Conservation (phyloP, 2,797 vertebrate genomes). For the Prionace glauca region DNA sequence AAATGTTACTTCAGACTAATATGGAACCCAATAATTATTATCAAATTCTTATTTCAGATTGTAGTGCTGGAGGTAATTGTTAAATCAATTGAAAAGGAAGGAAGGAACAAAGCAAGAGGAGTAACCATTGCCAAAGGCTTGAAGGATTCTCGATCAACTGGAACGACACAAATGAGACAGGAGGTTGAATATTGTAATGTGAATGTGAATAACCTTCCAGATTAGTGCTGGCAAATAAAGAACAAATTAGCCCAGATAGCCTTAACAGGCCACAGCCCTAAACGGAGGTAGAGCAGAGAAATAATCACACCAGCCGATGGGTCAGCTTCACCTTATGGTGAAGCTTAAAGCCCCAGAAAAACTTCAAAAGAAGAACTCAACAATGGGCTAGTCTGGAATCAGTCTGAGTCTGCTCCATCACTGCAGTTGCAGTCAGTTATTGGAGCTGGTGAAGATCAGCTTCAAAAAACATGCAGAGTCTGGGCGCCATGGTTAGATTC, state of each 20-base stretch:
- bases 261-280: background rate
- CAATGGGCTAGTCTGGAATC: background rate
- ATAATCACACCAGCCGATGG: too few species aligned
- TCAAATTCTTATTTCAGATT: background rate
- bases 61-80: background rate
- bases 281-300: background rate
- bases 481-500: background rate
- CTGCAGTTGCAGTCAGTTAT: background rate
- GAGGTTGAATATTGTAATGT: background rate
- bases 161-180: background rate
- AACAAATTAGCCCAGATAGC: background rate
- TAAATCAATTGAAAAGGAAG: background rate
- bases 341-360: too few species aligned
- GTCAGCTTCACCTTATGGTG: too few species aligned
- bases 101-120: background rate
- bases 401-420: background rate
- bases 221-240: background rate
- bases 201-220: background rate
- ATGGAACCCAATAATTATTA: too few species aligned
- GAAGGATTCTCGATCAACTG: background rate
- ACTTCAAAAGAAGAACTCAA: background rate
- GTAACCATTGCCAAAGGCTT: background rate
- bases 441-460: background rate
- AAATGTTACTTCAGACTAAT: too few species aligned
- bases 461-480: background rate